Evolutionary conservation across 2,797 vertebrate genomes (phyloP).

Genomic region (Triplophysa yarkandensis): DNA sequence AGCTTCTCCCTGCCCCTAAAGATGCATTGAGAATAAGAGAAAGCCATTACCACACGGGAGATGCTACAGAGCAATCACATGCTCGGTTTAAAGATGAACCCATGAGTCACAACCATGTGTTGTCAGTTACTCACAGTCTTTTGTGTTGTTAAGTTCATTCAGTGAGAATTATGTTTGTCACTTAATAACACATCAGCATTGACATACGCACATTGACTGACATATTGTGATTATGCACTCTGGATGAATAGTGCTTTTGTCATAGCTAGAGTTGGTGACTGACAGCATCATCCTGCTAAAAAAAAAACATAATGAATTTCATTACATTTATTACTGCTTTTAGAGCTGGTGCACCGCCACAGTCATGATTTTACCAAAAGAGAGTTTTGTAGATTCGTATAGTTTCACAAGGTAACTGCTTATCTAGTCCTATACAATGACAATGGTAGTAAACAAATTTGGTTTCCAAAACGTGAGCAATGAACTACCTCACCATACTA

Average conservation of each 20-base stretch:
- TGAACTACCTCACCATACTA: too few species aligned
- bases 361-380: too few species aligned
- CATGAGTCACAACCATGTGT: conserved; percentile 17
- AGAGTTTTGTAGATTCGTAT: too few species aligned
- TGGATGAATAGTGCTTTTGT: conserved; percentile 37
- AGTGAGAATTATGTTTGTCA: conserved; percentile 44
- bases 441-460: too few species aligned
- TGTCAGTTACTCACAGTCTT: conserved; percentile 39
- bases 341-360: too few species aligned
- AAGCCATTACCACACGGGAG: conserved; percentile 32
- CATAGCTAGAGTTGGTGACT: conserved; percentile 27
- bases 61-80: conserved; percentile 17
- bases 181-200: conserved; percentile 40
- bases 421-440: too few species aligned
- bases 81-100: conserved; percentile 15
- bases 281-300: conserved; percentile 20
- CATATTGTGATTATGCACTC: conserved; percentile 31
- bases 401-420: too few species aligned
- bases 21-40: conserved; percentile 35
- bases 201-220: conserved; percentile 46
- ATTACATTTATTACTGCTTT: too few species aligned
- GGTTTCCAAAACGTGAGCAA: too few species aligned
- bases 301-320: neutral
- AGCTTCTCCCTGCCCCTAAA: conserved; percentile 63
- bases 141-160: conserved; percentile 53